Evolutionary conservation across 2,888 invertebrate genomes (phyloP), one percentile per base, ranked within the genome.

Genomic region (Caenorhabditis sp.): DNA sequence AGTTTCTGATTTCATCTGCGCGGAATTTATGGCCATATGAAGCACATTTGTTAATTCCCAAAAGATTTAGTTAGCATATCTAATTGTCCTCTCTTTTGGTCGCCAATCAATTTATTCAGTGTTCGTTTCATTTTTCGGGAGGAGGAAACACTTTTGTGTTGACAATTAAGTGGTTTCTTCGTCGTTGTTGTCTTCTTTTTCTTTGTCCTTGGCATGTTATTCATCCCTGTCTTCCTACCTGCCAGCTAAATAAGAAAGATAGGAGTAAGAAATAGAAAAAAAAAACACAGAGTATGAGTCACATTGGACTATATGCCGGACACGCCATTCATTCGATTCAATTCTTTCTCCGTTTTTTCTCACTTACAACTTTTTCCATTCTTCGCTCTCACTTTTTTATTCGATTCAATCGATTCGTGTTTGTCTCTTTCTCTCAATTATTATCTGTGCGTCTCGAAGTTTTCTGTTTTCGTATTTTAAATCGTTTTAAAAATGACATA

Each of bases 351-450:
- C 43, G 43, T 43, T 43, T 43, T 53, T 56, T 56, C 56, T 56
- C 56, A 56, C 56, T 56, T 56, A 56, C 56, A 56, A 56, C 56
- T 56, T 17, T 56, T 26, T 56, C 3, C 56, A 10, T 43, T 43
- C 43, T 43, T 43, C 43, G 43, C 43, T 43, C 43, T 43, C 43
- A 43, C 43, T 62, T 38, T n/a, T 54, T 31, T 61, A 21, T 31
- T n/a, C 31, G 21, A 31, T 62, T 53, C 63, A 68, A 69, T 68
- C 59, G 63, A 60, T 54, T 68, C 43, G 43, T 43, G 43, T 43
- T 43, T 43, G 43, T 43, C 43, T 43, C 43, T 43, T 43, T 43
- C 43, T 43, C 43, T 43, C 43, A 43, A 43, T 43, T 43, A 43
- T 43, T 17, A 36, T 36, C 7, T 36, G 36, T 36, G 43, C 43